Base-by-base conservation (phyloP, 2,888 invertebrate species). In the Gisinianus flammeolus region DNA sequence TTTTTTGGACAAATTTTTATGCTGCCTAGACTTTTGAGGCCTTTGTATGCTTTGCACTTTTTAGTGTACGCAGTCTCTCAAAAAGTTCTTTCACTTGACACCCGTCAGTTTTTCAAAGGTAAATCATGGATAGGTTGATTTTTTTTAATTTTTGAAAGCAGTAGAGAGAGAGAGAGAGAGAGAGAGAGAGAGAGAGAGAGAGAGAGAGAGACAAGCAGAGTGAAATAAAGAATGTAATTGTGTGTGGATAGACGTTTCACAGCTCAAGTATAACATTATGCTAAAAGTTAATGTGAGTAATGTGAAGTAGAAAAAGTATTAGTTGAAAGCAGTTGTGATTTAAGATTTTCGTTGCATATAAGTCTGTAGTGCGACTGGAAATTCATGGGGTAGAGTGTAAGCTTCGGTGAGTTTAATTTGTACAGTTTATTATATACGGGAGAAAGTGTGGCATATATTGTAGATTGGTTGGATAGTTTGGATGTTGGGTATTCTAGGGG, bases 271-370 rank as follows among this genome's bases (percentile, higher is more conserved):
- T 64, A 64, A 64, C 64, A 64, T 64, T 64, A 64, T 64, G 64
- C 64, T 64, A 68, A 68, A 68, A 68, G 68, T 68, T 68, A 68
- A 68, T 68, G 68, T 68, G 44, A 24, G 68, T 44, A 33, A 64
- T 35, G 35, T 22, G 35, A 24, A 24, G 68, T 68, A 35, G 31
- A 44, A 44, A 67, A 68, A 44, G 68, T 68, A 68, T 68, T 68
- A 68, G 68, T 16, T 68, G 68, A 44, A 24, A 68, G 68, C 44
- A 44, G 35, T 68, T 68, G 35, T n/a, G 44, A 33, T 33, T 62
- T 68, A 31, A 68, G 68, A 68, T 68, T 68, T 68, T 44, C 31
- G 3, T 24, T 68, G 35, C 33, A 24, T 33, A 67, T 31, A 67
- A 67, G 33, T 67, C 67, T 67, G 19, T 8, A n/a, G 56, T 22